A percentile compares a stretch with the other conserved stretches of the same genome.
These are phyloP conservation scores for Polyodon spathula DNA, from an alignment of 2,113 vertebrate species.

Conservation along the genomic window DNA sequence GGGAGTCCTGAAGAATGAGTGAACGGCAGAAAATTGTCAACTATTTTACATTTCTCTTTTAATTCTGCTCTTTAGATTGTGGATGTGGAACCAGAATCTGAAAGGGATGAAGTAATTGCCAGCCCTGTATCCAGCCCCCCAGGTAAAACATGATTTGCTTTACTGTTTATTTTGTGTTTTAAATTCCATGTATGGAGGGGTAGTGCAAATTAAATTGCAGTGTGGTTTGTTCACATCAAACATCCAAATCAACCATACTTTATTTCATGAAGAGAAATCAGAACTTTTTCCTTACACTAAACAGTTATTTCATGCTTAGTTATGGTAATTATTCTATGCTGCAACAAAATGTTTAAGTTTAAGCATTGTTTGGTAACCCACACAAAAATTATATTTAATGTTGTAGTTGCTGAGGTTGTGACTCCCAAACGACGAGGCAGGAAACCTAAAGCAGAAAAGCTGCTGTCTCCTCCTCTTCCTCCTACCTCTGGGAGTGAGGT, in stretches of 20 bases:
- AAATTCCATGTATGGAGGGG: too few species aligned
- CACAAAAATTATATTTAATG: conserved; percentile 15
- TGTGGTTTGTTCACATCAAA: too few species aligned
- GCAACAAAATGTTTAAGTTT: too few species aligned
- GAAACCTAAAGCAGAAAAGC: conserved; percentile 81
- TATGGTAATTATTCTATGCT: too few species aligned
- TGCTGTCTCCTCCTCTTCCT: conserved; percentile 43
- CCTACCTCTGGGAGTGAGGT: conserved; percentile 69
- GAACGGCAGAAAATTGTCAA: too few species aligned
- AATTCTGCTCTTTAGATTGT: conserved; percentile 23
- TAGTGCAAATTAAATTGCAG: too few species aligned
- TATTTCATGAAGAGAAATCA: too few species aligned
- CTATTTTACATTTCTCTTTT: conserved; percentile 1
- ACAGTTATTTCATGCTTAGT: too few species aligned
- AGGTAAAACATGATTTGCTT: too few species aligned
- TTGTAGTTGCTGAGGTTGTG: conserved; percentile 60
- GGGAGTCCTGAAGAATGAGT: neutral
- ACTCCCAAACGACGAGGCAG: conserved; percentile 80
- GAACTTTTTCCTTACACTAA: too few species aligned
- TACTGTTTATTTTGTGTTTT: conserved; percentile 16
- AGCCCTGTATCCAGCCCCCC: conserved; percentile 42
- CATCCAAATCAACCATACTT: too few species aligned
- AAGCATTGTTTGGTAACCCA: too few species aligned
- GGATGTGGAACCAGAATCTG: conserved; percentile 49
- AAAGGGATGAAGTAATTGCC: conserved; percentile 38